phyloP scores from a whole-genome alignment of 2,113 vertebrate species.

The Amazona guildingii region DNA sequence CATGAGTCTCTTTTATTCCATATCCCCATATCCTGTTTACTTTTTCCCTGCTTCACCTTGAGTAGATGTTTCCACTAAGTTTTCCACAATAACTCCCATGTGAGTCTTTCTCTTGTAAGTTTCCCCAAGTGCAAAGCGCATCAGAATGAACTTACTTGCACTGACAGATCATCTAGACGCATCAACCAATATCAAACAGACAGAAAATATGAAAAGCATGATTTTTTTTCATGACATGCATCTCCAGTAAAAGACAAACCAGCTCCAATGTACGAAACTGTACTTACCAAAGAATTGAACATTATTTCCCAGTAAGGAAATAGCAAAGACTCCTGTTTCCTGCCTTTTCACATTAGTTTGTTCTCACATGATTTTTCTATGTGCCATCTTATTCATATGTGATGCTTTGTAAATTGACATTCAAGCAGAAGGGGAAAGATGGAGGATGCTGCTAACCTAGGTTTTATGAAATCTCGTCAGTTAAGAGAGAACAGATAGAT shows the following conservation, averaged over 20 bases:
- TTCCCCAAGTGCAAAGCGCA: conserved; percentile 42
- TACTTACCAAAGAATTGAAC: background rate
- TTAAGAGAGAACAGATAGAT: background rate
- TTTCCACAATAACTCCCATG: background rate
- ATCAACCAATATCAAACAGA: background rate
- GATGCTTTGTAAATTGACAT: background rate
- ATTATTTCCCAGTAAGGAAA: background rate
- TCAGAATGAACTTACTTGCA: background rate
- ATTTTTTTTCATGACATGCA: background rate
- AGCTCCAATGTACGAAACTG: background rate
- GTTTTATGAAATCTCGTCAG: conserved; percentile 6
- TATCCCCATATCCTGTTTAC: background rate
- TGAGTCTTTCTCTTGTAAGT: background rate
- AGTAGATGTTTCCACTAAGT: background rate
- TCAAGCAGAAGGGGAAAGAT: background rate
- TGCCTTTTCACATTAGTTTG: background rate
- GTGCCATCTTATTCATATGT: background rate
- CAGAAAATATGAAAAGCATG: background rate
- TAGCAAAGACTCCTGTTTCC: background rate
- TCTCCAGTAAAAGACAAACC: conserved; percentile 42
- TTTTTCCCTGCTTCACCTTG: background rate
- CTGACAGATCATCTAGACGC: conserved; percentile 39
- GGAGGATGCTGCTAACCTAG: background rate
- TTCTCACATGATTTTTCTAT: background rate
- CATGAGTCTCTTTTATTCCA: background rate